phyloP scores from a whole-genome alignment of 2,888 invertebrate genomes.

The Mimas tiliae region DNA sequence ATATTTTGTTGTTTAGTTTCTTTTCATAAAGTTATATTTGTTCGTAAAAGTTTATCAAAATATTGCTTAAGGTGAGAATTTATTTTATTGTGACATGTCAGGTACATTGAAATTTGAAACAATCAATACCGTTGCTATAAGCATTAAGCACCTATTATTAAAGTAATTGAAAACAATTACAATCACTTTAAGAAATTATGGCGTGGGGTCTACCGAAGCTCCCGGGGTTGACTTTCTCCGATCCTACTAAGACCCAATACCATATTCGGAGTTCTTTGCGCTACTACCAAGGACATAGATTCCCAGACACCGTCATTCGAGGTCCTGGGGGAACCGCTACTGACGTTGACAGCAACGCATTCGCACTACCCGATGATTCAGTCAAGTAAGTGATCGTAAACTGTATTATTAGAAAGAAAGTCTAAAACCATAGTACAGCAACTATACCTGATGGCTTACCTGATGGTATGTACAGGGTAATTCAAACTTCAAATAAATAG shows the following conservation, averaged over 20 bases:
- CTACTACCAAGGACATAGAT: constrained; percentile 87
- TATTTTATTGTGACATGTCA: constrained; percentile 17
- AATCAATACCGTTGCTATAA: not conserved
- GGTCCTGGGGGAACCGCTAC: constrained; percentile 86
- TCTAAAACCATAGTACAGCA: too few relatives aligned
- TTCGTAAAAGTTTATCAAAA: not conserved
- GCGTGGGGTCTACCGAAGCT: constrained; percentile 88
- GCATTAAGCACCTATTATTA: too few relatives aligned
- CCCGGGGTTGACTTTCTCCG: constrained; percentile 88
- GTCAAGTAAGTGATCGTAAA: constrained; percentile 67
- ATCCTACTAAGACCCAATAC: constrained; percentile 86
- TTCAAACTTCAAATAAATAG: too few relatives aligned
- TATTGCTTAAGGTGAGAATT: not conserved
- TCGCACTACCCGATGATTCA: constrained; percentile 80
- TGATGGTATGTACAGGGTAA: too few relatives aligned
- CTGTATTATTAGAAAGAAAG: not conserved
- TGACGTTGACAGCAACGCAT: constrained; percentile 86
- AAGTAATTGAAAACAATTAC: constrained; percentile 27
- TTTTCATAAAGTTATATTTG: not conserved
- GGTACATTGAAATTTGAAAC: not conserved
- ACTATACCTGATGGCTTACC: too few relatives aligned
- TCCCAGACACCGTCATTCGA: constrained; percentile 80
- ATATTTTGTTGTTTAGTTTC: not conserved
- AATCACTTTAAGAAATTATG: constrained; percentile 52
- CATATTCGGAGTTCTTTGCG: constrained; percentile 87